Base-by-base conservation (phyloP, 1,140 invertebrate genomes). In the Nephila pilipes region DNA sequence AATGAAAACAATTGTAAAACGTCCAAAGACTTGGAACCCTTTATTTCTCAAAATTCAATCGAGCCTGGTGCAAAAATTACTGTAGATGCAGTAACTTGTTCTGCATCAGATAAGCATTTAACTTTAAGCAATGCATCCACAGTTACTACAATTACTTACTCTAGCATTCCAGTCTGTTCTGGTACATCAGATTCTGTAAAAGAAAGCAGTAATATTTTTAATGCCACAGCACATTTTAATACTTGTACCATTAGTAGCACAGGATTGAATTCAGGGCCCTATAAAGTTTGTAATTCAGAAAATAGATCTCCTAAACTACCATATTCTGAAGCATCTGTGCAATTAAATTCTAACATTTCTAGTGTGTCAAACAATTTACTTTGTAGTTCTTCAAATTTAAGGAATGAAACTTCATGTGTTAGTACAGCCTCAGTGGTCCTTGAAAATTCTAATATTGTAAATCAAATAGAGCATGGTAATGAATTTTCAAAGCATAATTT, bases 401-500 rank as follows among this genome's bases (percentile, higher is more conserved):
- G 36, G 18, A 25, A 75, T 20, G 69, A 75, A 20, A 8, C 29
- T 36, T 32, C 69, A 16, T 75, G 69, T 75, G 29, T 32, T 75
- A 75, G 25, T 75, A 20, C 69, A 75, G 32, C 25, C 14, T 10
- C 18, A 32, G 16, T 14, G 20, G 32, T 29, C 14, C 29, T 32
- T 75, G 29, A 1, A 75, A 75, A 75, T 75, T 75, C 69, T 32
- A 75, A 75, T 75, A 0, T 29, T 1, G 29, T 36, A 18, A 75
- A 75, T 14, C 69, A 75, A 6, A 32, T 75, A 4, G 69, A 75
- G 12, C 69, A 75, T 18, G n/a, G 29, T 16, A 32, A 32, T 75
- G 69, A 14, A 75, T 75, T 75, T 75, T 16, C 69, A 29, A 75
- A 75, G 18, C 69, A 83, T 54, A 25, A 83, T 83, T n/a, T n/a